Base-by-base conservation (phyloP, 2,888 invertebrate species). In the Tetramorium bicarinatum region DNA sequence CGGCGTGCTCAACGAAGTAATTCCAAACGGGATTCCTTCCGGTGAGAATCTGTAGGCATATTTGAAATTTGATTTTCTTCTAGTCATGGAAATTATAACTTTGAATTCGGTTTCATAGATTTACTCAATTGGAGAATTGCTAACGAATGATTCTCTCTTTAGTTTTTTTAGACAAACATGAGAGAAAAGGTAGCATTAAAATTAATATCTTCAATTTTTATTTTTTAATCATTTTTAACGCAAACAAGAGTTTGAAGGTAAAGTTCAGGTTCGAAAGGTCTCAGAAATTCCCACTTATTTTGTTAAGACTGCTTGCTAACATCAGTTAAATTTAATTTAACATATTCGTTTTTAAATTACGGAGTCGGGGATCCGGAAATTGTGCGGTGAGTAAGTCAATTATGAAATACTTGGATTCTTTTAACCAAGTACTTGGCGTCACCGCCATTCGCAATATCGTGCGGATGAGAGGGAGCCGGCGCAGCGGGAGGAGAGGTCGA, bases 401-500 rank as follows among this genome's bases (percentile, higher is more conserved):
- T 52, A 25, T 41, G 21, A 54, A 18, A 25, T 52, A 52, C 34
- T n/a, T 34, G n/a, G n/a, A 29, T 72, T 41, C 13, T 25, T 67
- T 41, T 21, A 41, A 72, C 21, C 13, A 15, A 47, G 13, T 44
- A 44, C n/a, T 41, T 62, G 6, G 34, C 44, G 29, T 75, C 59
- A 59, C 21, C 38, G 44, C 2, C 41, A n/a, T 25, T 61, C 44
- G 13, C 52, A 18, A 61, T 34, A 34, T 49, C 44, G 44, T 54
- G 15, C 47, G 9, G 18, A 67, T 34, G 54, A 13, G 72, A 49
- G 67, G 44, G 47, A 87, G 84, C 74, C 85, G 83, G 91, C 15
- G 92, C 56, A 25, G 71, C 13, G 56, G 34, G 83, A 92, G 92
- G 91, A 91, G 89, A 90, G 88, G 85, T 92, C 93, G 92, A 93